A percentile compares a stretch with the other conserved stretches of the same genome.
Conservation (phyloP, 2,888 invertebrate species). For the Epinotia bilunana region DNA sequence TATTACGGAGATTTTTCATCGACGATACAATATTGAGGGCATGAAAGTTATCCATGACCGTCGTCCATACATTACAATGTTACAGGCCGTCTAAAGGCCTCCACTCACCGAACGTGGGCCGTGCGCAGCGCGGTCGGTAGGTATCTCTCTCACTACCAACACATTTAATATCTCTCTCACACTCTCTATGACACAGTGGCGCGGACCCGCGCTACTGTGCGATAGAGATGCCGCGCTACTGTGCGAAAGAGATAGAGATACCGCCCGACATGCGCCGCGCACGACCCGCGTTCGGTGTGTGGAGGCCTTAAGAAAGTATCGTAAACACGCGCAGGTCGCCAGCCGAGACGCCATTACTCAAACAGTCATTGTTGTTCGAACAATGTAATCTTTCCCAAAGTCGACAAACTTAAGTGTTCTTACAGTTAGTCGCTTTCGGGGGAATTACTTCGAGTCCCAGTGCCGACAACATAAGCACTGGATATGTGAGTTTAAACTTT, state of each 20-base stretch:
- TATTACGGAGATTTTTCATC: neutral
- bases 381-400: slow-evolving; percentile 42
- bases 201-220: too few species aligned
- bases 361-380: slow-evolving; percentile 40
- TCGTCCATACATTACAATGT: slow-evolving; percentile 10
- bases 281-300: too few species aligned
- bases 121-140: too few species aligned
- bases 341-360: slow-evolving; percentile 27
- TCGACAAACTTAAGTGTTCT: slow-evolving; percentile 37
- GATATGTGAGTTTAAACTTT: slow-evolving; percentile 24
- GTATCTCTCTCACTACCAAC: too few species aligned
- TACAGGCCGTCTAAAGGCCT: slow-evolving; percentile 9
- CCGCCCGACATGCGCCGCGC: too few species aligned
- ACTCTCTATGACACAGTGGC: too few species aligned
- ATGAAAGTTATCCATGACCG: neutral
- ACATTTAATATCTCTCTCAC: too few species aligned
- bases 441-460: slow-evolving; percentile 20
- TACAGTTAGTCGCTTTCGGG: slow-evolving; percentile 33
- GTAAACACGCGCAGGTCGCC: slow-evolving; percentile 25
- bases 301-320: too few species aligned
- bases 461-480: slow-evolving; percentile 25
- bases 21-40: neutral
- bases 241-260: too few species aligned
- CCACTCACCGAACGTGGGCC: too few species aligned
- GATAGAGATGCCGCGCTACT: too few species aligned